Conservation (phyloP, 2,797 vertebrate species). For the Sebastes jordani region DNA sequence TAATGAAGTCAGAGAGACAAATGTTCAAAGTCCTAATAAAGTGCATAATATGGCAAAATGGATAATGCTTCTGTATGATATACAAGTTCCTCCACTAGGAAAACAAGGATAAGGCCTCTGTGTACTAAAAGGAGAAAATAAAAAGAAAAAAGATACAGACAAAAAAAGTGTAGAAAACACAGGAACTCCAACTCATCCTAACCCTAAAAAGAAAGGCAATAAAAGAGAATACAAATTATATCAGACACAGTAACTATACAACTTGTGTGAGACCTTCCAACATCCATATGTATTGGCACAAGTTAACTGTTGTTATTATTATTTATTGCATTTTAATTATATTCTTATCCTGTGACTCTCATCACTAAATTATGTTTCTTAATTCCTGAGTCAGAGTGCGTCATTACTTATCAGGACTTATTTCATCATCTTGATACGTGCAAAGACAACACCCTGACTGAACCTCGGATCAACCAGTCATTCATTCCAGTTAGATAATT, state of each 20-base stretch:
- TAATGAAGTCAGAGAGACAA: background rate
- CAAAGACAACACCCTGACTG: background rate
- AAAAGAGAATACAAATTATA: background rate
- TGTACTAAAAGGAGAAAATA: background rate
- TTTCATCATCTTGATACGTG: background rate
- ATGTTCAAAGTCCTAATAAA: background rate
- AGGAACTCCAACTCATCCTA: background rate
- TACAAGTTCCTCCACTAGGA: background rate
- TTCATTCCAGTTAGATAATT: background rate
- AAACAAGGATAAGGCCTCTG: background rate
- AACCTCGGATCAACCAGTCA: background rate
- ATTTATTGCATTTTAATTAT: background rate
- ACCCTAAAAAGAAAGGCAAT: background rate
- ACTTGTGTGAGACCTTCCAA: background rate
- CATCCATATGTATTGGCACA: background rate
- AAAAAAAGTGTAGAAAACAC: background rate
- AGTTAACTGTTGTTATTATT: background rate
- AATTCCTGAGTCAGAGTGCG: background rate
- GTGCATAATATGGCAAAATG: background rate
- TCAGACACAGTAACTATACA: background rate
- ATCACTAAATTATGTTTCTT: background rate
- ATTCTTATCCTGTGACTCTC: background rate
- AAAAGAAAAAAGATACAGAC: background rate
- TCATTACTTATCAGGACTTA: conserved; percentile 1
- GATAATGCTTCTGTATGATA: background rate